Evolutionary conservation across 2,888 invertebrate species (phyloP).

Genomic region (Ophioninae sp.): DNA sequence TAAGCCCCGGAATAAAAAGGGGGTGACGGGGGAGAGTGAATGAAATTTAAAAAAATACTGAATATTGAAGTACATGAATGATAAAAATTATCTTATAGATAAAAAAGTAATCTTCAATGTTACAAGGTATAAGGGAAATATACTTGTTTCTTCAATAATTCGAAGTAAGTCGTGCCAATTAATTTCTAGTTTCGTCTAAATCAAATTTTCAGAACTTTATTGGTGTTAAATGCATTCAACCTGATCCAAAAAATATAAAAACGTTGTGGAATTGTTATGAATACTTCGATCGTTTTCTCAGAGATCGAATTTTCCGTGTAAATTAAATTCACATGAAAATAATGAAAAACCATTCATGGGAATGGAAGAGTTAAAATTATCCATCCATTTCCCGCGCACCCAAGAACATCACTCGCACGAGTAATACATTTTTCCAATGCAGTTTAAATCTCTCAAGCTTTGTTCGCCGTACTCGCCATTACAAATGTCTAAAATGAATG

Average conservation of each 20-base stretch:
- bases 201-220: no score
- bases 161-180: no score
- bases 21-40: not conserved
- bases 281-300: not conserved
- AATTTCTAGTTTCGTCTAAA: no score
- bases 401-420: no score
- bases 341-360: no score
- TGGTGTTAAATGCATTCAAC: not conserved
- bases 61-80: not conserved
- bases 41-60: not conserved
- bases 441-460: no score
- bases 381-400: no score
- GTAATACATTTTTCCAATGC: no score
- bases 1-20: not conserved
- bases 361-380: no score
- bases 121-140: not conserved
- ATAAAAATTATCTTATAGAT: not conserved
- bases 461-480: not conserved
- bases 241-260: not conserved
- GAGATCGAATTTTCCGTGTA: not conserved
- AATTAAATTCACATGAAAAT: not conserved
- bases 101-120: not conserved
- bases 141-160: no score
- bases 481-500: not conserved
- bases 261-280: not conserved